Percentiles rank a stretch among this genome's conserved stretches.
Evolutionary conservation across 2,113 vertebrate species (phyloP).

Genomic region (Syngnathus typhle): DNA sequence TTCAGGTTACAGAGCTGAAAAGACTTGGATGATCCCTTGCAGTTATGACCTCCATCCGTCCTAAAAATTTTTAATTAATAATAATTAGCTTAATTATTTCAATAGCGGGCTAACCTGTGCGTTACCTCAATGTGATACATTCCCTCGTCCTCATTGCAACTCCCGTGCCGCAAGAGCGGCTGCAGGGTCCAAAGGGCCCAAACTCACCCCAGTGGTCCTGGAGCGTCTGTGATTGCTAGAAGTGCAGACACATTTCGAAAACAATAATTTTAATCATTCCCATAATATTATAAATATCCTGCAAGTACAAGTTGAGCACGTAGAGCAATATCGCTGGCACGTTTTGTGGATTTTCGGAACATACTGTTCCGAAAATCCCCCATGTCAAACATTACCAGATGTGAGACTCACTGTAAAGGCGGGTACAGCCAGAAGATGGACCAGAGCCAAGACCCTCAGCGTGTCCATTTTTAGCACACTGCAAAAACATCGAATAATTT

Average conservation of each 20-base stretch:
- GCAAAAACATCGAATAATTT: conserved; percentile 1
- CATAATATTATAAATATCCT: too few species aligned
- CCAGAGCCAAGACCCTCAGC: conserved; percentile 47
- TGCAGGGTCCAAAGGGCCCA: conserved; percentile 65
- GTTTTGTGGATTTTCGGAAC: conserved; percentile 9
- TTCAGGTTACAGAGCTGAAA: conserved; percentile 74
- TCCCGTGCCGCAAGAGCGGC: conserved; percentile 67
- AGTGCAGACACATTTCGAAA: background rate
- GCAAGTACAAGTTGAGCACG: conserved; percentile 2
- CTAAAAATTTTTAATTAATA: conserved; percentile 61
- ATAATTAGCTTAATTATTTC: background rate
- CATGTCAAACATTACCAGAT: background rate
- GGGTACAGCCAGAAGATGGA: conserved; percentile 47
- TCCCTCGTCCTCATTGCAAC: conserved; percentile 61
- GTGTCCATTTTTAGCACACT: conserved; percentile 38
- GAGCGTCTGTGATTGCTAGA: conserved; percentile 36
- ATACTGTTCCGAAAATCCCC: conserved; percentile 2
- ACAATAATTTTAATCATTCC: background rate
- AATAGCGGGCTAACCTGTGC: background rate
- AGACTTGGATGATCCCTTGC: conserved; percentile 75
- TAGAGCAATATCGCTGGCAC: background rate
- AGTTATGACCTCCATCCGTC: conserved; percentile 77
- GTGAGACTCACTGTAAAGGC: conserved; percentile 50
- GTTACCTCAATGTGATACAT: conserved; percentile 61
- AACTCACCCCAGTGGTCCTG: conserved; percentile 64